These are phyloP conservation scores for Campopleginae sp. DNA, from an alignment of 2,888 invertebrate species.

Conservation along the genomic window DNA sequence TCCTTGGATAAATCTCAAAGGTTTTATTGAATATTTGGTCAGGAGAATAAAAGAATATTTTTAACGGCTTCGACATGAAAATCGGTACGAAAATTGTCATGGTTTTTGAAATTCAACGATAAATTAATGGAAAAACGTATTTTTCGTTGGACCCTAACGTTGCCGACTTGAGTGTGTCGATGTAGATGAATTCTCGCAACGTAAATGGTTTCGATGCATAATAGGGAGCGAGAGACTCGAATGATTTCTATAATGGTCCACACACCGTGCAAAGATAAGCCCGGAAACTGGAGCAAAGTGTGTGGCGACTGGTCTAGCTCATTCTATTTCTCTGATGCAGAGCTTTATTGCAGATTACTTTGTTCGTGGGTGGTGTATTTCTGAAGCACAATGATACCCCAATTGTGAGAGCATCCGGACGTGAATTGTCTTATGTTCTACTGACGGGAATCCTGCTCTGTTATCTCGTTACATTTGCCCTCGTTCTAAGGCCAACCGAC, in stretches of 20 bases:
- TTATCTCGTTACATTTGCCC: conserved; percentile 96
- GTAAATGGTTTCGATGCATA: not conserved
- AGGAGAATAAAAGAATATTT: too few species aligned
- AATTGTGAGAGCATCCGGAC: conserved; percentile 97
- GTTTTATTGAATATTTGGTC: too few species aligned
- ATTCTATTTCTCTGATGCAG: conserved; percentile 31
- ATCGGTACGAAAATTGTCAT: too few species aligned
- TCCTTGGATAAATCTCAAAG: too few species aligned
- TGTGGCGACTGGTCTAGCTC: conserved; percentile 2
- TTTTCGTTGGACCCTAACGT: too few species aligned
- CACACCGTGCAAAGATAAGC: not conserved
- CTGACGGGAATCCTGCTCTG: conserved; percentile 95
- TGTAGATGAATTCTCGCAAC: not conserved
- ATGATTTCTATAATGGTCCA: not conserved
- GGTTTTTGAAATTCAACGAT: too few species aligned
- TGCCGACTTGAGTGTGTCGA: too few species aligned
- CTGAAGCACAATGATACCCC: conserved; percentile 96
- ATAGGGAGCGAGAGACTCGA: not conserved
- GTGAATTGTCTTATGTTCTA: conserved; percentile 95
- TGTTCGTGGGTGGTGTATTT: conserved; percentile 92
- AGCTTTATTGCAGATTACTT: conserved; percentile 79
- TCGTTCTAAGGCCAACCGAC: conserved; percentile 94
- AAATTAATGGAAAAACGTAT: too few species aligned
- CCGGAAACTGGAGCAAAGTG: conserved; percentile 12
- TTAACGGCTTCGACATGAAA: too few species aligned